phyloP scores from a whole-genome alignment of 2,888 invertebrate species.

The Yponomeuta cagnagella region DNA sequence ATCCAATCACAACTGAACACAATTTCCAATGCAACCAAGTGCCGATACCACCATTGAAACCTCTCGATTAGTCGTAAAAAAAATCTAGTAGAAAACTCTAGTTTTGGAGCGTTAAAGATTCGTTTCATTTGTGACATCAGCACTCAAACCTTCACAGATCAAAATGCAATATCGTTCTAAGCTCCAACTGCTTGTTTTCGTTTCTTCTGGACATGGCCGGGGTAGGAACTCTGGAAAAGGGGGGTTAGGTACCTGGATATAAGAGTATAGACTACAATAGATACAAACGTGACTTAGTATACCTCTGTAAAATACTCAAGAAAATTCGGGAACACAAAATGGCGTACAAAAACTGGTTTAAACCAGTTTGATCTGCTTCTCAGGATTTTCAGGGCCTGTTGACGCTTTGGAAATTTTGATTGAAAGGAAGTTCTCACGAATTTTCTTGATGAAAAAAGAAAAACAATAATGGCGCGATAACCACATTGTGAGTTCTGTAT shows the following conservation, averaged over 20 bases:
- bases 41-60: too few relatives aligned
- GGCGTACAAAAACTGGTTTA: background rate
- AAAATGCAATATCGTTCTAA: conserved; percentile 21
- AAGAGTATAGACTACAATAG: conserved; percentile 31
- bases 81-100: too few relatives aligned
- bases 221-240: conserved; percentile 71
- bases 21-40: background rate
- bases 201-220: conserved; percentile 66
- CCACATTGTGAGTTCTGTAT: conserved; percentile 57
- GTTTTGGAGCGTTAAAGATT: too few relatives aligned
- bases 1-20: conserved; percentile 7
- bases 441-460: conserved; percentile 33
- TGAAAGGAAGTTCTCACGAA: conserved; percentile 33
- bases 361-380: background rate
- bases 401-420: background rate
- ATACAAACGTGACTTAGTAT: background rate
- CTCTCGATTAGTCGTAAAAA: too few relatives aligned
- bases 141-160: background rate
- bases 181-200: conserved; percentile 74
- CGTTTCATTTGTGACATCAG: too few relatives aligned
- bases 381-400: background rate
- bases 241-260: conserved; percentile 49
- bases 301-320: conserved; percentile 25
- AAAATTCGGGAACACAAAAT: conserved; percentile 38
- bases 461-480: background rate